These are phyloP conservation scores for Pterocles orientalis DNA, from an alignment of 2,113 vertebrate genomes.

Conservation along the genomic window DNA sequence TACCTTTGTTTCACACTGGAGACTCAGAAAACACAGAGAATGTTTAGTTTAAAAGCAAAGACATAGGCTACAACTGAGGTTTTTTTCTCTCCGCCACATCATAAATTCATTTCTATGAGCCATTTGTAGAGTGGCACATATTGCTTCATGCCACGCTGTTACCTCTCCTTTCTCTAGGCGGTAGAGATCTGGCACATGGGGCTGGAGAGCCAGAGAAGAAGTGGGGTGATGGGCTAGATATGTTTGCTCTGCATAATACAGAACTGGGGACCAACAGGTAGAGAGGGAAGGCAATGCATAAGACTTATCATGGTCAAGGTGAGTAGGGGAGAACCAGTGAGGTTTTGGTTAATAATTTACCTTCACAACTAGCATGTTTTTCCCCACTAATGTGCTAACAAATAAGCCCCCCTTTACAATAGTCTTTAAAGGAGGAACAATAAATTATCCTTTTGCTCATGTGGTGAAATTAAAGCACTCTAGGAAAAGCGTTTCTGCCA, in stretches of 20 bases:
- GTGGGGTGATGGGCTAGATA: background rate
- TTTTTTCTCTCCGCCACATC: background rate
- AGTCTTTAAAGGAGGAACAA: background rate
- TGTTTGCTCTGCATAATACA: background rate
- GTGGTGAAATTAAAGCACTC: background rate
- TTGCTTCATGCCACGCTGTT: background rate
- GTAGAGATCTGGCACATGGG: background rate
- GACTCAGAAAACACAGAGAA: background rate
- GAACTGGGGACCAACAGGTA: background rate
- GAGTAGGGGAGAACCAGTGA: background rate
- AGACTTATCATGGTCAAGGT: too few relatives aligned
- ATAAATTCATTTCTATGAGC: background rate
- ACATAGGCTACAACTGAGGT: accelerated
- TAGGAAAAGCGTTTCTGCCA: background rate
- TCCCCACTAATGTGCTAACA: background rate
- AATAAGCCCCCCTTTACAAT: background rate
- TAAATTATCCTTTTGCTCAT: background rate
- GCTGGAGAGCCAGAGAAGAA: background rate
- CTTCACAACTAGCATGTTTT: background rate
- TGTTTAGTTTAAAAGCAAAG: background rate
- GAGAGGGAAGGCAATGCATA: background rate
- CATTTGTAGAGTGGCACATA: background rate
- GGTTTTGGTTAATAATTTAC: background rate
- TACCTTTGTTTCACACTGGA: background rate
- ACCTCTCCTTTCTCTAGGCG: background rate